phyloP scores from a whole-genome alignment of 2,888 invertebrate species.

The Pseudanteris insignis region DNA sequence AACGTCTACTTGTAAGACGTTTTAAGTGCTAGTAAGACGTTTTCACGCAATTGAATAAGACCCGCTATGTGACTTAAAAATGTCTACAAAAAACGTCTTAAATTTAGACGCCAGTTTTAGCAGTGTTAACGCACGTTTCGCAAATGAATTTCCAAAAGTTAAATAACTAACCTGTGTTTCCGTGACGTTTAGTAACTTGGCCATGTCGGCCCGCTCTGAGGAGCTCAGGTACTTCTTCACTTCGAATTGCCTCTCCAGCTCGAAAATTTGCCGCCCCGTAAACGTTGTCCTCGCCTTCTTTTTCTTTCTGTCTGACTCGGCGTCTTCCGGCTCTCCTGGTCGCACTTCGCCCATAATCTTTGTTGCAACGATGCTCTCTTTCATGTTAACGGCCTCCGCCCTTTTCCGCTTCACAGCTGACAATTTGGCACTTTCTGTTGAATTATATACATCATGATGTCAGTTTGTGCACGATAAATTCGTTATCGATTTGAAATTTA shows the following conservation, averaged over 20 bases:
- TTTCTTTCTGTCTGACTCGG: slow-evolving; percentile 71
- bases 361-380: slow-evolving; percentile 53
- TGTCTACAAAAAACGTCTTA: no score
- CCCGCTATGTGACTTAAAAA: no score
- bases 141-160: slow-evolving; percentile 9
- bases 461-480: not conserved
- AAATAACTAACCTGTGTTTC: slow-evolving; percentile 85
- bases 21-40: no score
- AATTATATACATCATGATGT: slow-evolving; percentile 18
- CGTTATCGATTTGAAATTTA: not conserved
- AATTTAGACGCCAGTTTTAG: no score
- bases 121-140: not conserved
- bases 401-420: slow-evolving; percentile 57
- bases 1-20: no score
- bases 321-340: slow-evolving; percentile 68
- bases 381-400: slow-evolving; percentile 49
- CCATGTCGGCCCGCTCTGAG: slow-evolving; percentile 93
- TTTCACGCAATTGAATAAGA: no score
- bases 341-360: slow-evolving; percentile 50
- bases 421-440: slow-evolving; percentile 50
- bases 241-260: slow-evolving; percentile 95
- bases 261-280: slow-evolving; percentile 95
- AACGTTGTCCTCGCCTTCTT: slow-evolving; percentile 95
- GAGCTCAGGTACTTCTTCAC: slow-evolving; percentile 95
- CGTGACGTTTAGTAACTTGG: slow-evolving; percentile 90